Conservation (phyloP, 2,888 invertebrate species). For the Pseudanteris insignis region DNA sequence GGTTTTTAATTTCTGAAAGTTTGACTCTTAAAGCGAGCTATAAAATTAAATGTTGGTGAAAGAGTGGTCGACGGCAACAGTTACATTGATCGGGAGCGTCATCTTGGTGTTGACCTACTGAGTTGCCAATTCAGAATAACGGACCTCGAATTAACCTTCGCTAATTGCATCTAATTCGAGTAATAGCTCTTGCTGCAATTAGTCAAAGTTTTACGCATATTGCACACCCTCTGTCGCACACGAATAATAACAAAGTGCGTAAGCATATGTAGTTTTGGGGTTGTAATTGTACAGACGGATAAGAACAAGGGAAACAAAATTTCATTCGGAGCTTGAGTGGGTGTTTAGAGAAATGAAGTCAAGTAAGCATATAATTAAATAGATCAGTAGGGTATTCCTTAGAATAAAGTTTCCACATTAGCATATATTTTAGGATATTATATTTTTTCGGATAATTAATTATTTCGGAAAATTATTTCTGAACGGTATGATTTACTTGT, state of each 20-base stretch:
- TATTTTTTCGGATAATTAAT: no score
- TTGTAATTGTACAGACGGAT: slow-evolving; percentile 26
- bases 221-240: slow-evolving; percentile 36
- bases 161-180: slow-evolving; percentile 61
- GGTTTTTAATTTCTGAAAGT: no score
- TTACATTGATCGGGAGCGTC: slow-evolving; percentile 50
- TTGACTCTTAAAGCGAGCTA: no score
- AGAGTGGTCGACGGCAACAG: slow-evolving; percentile 38
- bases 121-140: slow-evolving; percentile 57
- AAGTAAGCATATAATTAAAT: no score
- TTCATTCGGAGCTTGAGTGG: no score
- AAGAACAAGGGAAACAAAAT: slow-evolving; percentile 39
- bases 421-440: no score
- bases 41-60: no score
- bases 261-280: slow-evolving; percentile 8
- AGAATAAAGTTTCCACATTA: no score
- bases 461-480: no score
- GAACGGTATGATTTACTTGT: no score
- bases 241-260: slow-evolving; percentile 15
- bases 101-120: slow-evolving; percentile 57
- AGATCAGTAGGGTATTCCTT: no score
- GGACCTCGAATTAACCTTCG: slow-evolving; percentile 59
- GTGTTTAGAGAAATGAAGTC: no score
- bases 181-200: slow-evolving; percentile 59
- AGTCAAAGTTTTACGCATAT: slow-evolving; percentile 57